Base-by-base conservation (phyloP, 1,140 invertebrate species). In the Zaprionus nigranus region DNA sequence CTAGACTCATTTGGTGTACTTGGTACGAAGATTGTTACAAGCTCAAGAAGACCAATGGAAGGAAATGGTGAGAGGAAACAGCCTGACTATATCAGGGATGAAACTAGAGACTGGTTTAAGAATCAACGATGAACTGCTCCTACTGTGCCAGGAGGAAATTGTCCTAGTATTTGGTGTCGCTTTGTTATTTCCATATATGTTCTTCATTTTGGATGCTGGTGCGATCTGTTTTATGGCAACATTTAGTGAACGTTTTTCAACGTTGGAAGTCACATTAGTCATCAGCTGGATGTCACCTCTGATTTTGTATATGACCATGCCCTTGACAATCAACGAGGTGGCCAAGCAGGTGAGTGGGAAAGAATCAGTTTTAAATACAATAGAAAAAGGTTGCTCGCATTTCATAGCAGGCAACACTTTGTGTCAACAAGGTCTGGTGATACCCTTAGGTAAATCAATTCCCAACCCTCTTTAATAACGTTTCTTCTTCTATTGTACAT, bases 281-380 rank as follows among this genome's bases (percentile, higher is more conserved):
- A 1, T 70, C 0, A 12, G 7, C 12, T 87, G 85, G 83, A 36
- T 90, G 2, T 6, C n/a, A 0, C 83, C 85, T 0, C 49, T 75
- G 15, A n/a, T 65, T 24, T 51, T 86, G 20, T 84, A 85, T 22
- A 51, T 78, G 54, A 36, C 38, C 49, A 28, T 85, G 12, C 82
- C 82, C 4, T 17, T 83, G 9, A 57, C 13, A 1, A 51, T 62
- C 3, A 84, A 86, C 57, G 63, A 81, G 38, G 36, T 83, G 15
- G 46, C 28, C 26, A 71, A 70, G n/a, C 74, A 86, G 82, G 82
- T 86, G 51, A 84, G 82, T 75, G 15, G 40, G n/a, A n/a, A 6
- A 30, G 7, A 30, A 30, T 30, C 28, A 30, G 7, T 28, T 28
- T 9, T 5, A 28, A 28, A 30, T 28, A 28, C 26, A 6, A 28